Evolutionary conservation across 2,888 invertebrate genomes (phyloP), one percentile per base, ranked within the genome.

Genomic region (Plusia festucae): DNA sequence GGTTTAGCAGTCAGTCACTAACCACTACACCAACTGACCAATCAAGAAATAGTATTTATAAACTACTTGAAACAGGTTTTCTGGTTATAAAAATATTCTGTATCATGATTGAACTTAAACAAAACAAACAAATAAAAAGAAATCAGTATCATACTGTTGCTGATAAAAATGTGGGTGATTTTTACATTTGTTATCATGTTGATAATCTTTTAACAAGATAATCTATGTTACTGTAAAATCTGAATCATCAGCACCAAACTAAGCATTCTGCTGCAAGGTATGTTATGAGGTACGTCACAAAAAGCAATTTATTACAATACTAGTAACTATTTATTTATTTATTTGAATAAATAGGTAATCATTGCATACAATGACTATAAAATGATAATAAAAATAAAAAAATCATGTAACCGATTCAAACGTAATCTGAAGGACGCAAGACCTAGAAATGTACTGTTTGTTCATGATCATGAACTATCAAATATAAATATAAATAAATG

Each of bases 401-500:
- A 49, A 18, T 49, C 46, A 4, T 20, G 18, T 49, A 49, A 20
- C 46, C 18, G 46, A 18, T 49, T 20, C 11, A 49, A 18, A 20
- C 9, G 16, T 20, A 49, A 49, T n/a, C 9, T 46, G n/a, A 49
- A 22, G 11, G 3, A 54, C 16, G 18, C 7, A 24, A 53, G 60
- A 65, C 56, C 65, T 24, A 64, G 59, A 65, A 58, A 63, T 56
- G 15, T 32, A 59, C 30, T 56, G 44, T 54, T 57, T 65, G 60
- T n/a, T 70, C 60, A 68, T 76, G 73, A 68, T 60, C 73, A 61
- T 82, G 77, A 73, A 70, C 59, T 73, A 61, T 20, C 46, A 70
- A 62, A 53, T 54, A 60, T 53, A 56, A 20, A 59, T 30, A 62
- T 67, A 69, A 56, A 64, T 63, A 76, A 67, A 82, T 77, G 64